Evolutionary conservation across 2,113 vertebrate genomes (phyloP).

Genomic region (Meles meles): DNA sequence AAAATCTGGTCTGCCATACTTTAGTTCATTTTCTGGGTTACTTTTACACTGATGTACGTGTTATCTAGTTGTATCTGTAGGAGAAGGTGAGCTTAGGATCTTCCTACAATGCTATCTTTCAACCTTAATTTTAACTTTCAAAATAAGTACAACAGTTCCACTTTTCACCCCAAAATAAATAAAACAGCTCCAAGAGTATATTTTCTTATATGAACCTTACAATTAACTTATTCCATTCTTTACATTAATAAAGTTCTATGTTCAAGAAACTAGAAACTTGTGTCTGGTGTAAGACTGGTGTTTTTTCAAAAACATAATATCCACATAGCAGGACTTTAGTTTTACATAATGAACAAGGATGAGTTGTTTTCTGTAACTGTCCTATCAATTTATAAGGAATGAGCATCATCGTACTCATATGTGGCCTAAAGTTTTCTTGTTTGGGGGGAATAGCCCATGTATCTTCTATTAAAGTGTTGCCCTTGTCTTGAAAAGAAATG

Average conservation of each 20-base stretch:
- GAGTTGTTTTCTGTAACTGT: constrained; percentile 64
- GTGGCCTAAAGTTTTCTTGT: no score
- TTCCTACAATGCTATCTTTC: neutral
- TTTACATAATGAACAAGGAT: constrained; percentile 51
- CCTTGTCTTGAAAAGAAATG: no score
- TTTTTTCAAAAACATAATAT: neutral
- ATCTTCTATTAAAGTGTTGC: no score
- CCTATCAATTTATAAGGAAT: constrained; percentile 71
- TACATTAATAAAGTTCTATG: neutral
- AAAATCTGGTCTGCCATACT: neutral
- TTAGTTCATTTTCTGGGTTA: neutral
- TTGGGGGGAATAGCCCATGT: no score
- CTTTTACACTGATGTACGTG: neutral
- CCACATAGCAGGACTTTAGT: constrained; percentile 33
- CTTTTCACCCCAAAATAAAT: neutral
- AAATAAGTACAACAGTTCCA: neutral
- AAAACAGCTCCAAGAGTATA: neutral
- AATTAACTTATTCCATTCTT: constrained; percentile 39
- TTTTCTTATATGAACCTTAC: neutral
- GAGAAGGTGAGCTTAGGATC: neutral
- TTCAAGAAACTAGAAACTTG: constrained; percentile 8
- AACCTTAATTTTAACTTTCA: neutral
- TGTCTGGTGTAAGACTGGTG: neutral
- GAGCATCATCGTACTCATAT: constrained; percentile 38
- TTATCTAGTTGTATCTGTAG: neutral